Percentiles rank a stretch among this genome's conserved stretches.
phyloP scores from a whole-genome alignment of 2,797 vertebrate species.

The Danionella dracula region DNA sequence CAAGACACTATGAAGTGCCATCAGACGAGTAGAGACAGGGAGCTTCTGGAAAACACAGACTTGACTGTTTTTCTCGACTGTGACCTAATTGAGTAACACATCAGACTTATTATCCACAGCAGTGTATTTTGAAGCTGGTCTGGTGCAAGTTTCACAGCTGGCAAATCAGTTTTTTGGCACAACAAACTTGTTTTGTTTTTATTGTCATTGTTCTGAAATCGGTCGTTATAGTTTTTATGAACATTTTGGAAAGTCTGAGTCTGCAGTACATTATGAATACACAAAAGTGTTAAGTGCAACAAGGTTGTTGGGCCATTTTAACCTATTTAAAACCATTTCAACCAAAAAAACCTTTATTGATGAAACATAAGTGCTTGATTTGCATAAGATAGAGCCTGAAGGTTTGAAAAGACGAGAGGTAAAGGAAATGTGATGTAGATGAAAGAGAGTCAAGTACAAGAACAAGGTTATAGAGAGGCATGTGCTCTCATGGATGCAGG shows the following conservation, averaged over 20 bases:
- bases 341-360: too few species aligned
- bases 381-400: neutral
- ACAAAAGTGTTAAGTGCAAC: too few species aligned
- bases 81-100: slow-evolving; percentile 44
- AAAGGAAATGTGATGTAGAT: neutral
- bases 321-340: too few species aligned
- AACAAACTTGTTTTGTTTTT: too few species aligned
- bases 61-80: slow-evolving; percentile 37
- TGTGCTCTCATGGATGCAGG: slow-evolving; percentile 35
- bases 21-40: slow-evolving; percentile 35
- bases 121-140: slow-evolving; percentile 41
- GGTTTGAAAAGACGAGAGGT: neutral
- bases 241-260: too few species aligned
- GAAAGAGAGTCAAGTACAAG: neutral
- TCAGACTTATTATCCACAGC: slow-evolving; percentile 37
- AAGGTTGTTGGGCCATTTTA: too few species aligned
- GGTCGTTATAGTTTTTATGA: too few species aligned
- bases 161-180: neutral
- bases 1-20: slow-evolving; percentile 18
- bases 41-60: slow-evolving; percentile 38
- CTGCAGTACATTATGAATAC: too few species aligned
- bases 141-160: slow-evolving; percentile 18
- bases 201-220: too few species aligned
- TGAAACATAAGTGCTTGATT: too few species aligned
- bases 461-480: slow-evolving; percentile 4